A percentile compares a stretch with the other conserved stretches of the same genome.
phyloP scores from a whole-genome alignment of 2,113 vertebrate genomes.

The Rattus norvegicus region DNA sequence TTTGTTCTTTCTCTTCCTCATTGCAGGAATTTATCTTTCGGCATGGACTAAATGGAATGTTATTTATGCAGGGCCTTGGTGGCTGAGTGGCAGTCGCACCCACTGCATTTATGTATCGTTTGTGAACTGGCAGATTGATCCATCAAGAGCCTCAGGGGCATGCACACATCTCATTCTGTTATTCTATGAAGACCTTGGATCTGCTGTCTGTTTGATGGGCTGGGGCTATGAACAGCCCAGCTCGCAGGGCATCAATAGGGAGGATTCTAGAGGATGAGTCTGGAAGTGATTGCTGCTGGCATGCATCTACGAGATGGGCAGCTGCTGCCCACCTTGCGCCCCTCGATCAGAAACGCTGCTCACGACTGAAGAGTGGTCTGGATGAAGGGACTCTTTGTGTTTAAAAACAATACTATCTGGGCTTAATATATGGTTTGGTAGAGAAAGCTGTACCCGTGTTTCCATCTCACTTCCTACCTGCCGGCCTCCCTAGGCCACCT shows the following conservation, averaged over 20 bases:
- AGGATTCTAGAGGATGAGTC: not conserved
- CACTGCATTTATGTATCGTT: not conserved
- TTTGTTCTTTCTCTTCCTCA: constrained; percentile 26
- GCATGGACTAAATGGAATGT: constrained; percentile 25
- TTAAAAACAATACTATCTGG: not conserved
- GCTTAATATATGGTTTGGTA: not conserved
- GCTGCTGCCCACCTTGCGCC: constrained; percentile 31
- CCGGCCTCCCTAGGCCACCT: too few species aligned
- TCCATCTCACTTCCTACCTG: not conserved
- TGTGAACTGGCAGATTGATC: constrained; percentile 62
- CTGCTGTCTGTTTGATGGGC: constrained; percentile 5
- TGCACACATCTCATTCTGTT: constrained; percentile 24
- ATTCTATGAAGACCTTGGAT: constrained; percentile 34
- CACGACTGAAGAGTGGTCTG: not conserved
- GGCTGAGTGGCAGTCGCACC: not conserved
- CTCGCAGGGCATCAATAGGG: not conserved
- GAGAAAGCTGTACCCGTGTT: not conserved
- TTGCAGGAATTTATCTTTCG: not conserved
- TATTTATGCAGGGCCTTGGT: constrained; percentile 71
- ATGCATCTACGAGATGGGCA: not conserved
- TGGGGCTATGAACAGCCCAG: not conserved
- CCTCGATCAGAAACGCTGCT: not conserved
- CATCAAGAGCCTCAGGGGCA: constrained; percentile 45
- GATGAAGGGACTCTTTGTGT: not conserved
- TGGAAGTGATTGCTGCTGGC: not conserved